phyloP scores from a whole-genome alignment of 2,888 invertebrate genomes.

The Thera obeliscata region DNA sequence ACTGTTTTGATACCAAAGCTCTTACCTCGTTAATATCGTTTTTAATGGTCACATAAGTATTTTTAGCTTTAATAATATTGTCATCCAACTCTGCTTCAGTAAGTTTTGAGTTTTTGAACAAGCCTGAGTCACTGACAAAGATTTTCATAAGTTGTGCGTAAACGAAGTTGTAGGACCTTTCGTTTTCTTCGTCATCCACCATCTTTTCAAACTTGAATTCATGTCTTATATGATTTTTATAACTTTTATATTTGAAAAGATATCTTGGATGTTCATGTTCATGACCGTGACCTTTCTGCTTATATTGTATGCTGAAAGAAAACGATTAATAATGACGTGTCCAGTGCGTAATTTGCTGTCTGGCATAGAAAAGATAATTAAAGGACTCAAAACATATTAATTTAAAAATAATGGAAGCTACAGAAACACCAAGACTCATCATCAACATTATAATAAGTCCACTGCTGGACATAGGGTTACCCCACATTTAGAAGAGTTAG shows the following conservation, averaged over 20 bases:
- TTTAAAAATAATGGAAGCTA: too few species aligned
- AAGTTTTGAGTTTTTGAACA: conserved; percentile 53
- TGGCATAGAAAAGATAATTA: background rate
- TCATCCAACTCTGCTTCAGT: conserved; percentile 71
- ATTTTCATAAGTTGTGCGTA: conserved; percentile 74
- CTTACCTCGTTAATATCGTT: conserved; percentile 84
- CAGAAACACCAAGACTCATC: too few species aligned
- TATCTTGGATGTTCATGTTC: conserved; percentile 42
- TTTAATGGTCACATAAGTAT: conserved; percentile 77
- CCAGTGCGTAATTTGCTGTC: background rate
- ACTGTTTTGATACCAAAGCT: background rate
- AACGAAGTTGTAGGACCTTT: conserved; percentile 60
- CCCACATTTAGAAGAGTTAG: too few species aligned
- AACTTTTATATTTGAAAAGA: conserved; percentile 6
- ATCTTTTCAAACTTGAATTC: conserved; percentile 7
- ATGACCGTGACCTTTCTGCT: conserved; percentile 38
- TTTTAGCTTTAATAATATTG: conserved; percentile 66
- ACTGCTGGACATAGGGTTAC: too few species aligned
- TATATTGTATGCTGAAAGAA: conserved; percentile 37
- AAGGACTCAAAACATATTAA: background rate
- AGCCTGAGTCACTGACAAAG: conserved; percentile 67
- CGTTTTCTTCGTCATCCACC: conserved; percentile 45
- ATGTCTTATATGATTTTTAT: conserved; percentile 7
- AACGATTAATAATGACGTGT: background rate
- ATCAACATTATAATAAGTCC: too few species aligned